These are phyloP conservation scores for Turnix velox DNA, from an alignment of 2,113 vertebrate species.

Conservation along the genomic window DNA sequence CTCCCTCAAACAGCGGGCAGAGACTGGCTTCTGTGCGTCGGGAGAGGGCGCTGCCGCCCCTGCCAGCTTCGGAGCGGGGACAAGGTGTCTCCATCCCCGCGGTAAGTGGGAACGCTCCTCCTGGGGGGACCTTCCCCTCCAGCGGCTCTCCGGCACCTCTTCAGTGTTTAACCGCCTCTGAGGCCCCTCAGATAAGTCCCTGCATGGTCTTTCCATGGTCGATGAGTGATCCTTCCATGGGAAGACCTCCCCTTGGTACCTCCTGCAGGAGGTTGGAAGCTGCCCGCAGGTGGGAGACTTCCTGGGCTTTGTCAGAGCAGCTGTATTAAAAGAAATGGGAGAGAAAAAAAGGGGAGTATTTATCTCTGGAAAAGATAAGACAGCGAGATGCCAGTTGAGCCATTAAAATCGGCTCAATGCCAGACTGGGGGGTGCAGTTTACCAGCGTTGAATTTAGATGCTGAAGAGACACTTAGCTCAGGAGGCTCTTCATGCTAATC, in stretches of 20 bases:
- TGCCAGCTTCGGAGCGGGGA: too few species aligned
- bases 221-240: too few species aligned
- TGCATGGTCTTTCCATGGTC: not conserved
- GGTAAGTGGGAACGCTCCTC: too few species aligned
- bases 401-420: rapidly evolving
- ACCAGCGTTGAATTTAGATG: not conserved
- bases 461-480: not conserved
- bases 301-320: not conserved
- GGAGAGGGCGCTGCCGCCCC: too few species aligned
- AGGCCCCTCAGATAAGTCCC: not conserved
- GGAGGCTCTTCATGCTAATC: constrained; percentile 5
- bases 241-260: not conserved
- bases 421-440: not conserved
- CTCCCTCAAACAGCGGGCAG: not conserved
- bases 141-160: too few species aligned
- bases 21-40: not conserved
- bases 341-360: rapidly evolving
- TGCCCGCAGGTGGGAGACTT: rapidly evolving
- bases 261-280: not conserved
- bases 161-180: too few species aligned
- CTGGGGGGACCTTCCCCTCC: too few species aligned
- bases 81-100: too few species aligned
- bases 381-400: not conserved
- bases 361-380: not conserved
- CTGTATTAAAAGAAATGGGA: not conserved